Evolutionary conservation across 2,113 vertebrate genomes (phyloP), one percentile per base, ranked within the genome.

Genomic region (Fulmarus glacialis): DNA sequence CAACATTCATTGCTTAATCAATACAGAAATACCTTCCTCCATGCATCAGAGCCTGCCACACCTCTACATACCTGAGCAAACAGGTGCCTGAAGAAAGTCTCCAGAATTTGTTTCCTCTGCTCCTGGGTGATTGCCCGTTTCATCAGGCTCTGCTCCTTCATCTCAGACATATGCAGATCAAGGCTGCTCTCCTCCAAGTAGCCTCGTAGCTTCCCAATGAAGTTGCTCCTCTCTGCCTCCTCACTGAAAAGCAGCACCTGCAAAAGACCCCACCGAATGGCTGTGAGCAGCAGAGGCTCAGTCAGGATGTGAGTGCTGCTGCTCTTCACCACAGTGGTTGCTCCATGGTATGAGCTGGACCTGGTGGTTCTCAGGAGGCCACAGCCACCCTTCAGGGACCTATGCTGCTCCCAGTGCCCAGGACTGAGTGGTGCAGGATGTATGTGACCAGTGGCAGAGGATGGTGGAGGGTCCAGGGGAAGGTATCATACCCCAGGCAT

Each of bases 31-130:
- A 74, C 59, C 32, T 71, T 67, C 34, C 38, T n/a, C 15, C 17
- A 8, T 4, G 4, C 52, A 40, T 15, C 53, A 40, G n/a, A 42
- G n/a, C 50, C 63, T n/a, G 13, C 56, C 82, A 67, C 29, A 21
- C 55, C 40, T 40, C 47, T 58, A 60, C 70, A n/a, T 96, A 99
- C 99, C 99, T 99, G 98, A 62, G 99, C 98, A 97, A 99, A 99
- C 23, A 99, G 98, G 12, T 99, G 99, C 79, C 99, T 99, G 93
- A 99, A 99, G 98, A 99, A 99, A 30, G 98, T 99, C 92, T 99
- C 99, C 96, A 99, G 98, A 85, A 99, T 99, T 94, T 98, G 93
- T 88, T 97, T 99, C 82, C 99, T 98, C 93, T 99, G 98, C 89
- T 99, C 98, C 97, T 98, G 99, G 73, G 99, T 99, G 79, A 99